A percentile compares a stretch with the other conserved stretches of the same genome.
phyloP scores from a whole-genome alignment of 2,888 invertebrate species.

The Protonemura montana region DNA sequence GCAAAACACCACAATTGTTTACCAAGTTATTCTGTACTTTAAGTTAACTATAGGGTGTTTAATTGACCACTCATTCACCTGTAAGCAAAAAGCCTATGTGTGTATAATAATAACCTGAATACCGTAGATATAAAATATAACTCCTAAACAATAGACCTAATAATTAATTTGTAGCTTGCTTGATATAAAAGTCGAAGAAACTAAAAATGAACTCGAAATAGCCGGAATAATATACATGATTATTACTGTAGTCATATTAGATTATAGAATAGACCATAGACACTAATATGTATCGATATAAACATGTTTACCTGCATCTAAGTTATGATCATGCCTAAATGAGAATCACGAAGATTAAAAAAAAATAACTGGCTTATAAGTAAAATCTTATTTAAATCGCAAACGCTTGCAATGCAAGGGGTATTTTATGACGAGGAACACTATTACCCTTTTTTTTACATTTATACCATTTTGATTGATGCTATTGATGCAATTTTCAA shows the following conservation, averaged over 20 bases:
- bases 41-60: neutral
- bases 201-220: neutral
- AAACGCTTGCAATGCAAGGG: too few relatives aligned
- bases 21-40: too few relatives aligned
- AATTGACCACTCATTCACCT: neutral
- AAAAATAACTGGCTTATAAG: too few relatives aligned
- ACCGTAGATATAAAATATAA: too few relatives aligned
- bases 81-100: neutral
- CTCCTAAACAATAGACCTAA: neutral
- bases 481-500: too few relatives aligned
- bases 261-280: neutral
- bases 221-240: neutral
- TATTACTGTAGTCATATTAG: neutral
- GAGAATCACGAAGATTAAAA: too few relatives aligned
- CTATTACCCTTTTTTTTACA: too few relatives aligned
- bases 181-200: neutral
- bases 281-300: neutral
- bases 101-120: neutral
- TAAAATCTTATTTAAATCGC: too few relatives aligned
- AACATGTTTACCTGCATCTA: neutral
- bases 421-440: too few relatives aligned
- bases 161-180: neutral
- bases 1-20: neutral
- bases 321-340: neutral
- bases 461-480: too few relatives aligned